Conservation (phyloP, 2,888 invertebrate species). For the Quadroppia sp. region DNA sequence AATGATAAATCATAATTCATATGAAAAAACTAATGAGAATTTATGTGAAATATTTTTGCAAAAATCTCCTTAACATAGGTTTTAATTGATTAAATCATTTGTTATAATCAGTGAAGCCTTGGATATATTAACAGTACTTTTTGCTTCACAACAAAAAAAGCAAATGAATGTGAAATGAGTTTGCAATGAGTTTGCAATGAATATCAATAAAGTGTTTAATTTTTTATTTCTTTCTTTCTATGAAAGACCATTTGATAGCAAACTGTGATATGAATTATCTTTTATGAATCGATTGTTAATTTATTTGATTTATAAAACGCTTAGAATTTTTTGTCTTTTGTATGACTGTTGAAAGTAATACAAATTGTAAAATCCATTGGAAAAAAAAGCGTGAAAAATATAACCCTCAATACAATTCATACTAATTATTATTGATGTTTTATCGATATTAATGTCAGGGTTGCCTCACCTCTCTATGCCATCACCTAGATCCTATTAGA, state of each 20-base stretch:
- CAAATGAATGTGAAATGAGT: neutral
- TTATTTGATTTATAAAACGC: constrained; percentile 1
- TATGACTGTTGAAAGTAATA: constrained; percentile 4
- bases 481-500: too few relatives aligned
- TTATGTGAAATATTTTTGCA: neutral
- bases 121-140: constrained; percentile 1
- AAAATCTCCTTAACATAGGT: neutral
- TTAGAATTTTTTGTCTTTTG: neutral
- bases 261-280: constrained; percentile 10
- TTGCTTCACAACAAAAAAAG: neutral
- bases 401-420: constrained; percentile 15
- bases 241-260: neutral
- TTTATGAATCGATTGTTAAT: constrained; percentile 1
- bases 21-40: neutral
- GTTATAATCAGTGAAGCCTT: constrained; percentile 15
- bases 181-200: neutral
- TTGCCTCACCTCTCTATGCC: neutral
- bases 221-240: neutral
- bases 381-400: constrained; percentile 34
- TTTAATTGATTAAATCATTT: constrained; percentile 25
- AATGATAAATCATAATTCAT: neutral
- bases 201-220: neutral
- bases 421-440: constrained; percentile 37
- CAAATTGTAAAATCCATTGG: neutral
- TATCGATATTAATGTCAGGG: constrained; percentile 34